Base-by-base conservation (phyloP, 2,113 vertebrate species). In the Lagopus muta region DNA sequence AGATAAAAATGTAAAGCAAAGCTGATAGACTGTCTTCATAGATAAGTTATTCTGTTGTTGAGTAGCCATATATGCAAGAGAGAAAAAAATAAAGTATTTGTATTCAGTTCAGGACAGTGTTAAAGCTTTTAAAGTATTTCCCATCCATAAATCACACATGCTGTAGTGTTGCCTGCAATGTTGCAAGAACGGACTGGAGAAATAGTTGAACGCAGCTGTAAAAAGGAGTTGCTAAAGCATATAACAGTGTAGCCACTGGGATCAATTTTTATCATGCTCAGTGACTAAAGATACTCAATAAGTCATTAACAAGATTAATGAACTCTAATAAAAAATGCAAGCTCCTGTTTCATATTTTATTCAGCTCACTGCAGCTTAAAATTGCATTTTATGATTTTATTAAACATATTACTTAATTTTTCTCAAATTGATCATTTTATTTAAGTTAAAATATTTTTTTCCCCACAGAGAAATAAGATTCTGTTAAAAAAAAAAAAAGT, bases 281-380 rank as follows among this genome's bases (percentile, higher is more conserved):
- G 73, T 2, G 10, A 64, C 88, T 45, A 86, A 85, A 65, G 52
- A 64, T 92, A 77, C 66, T 96, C 96, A 96, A 88, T 95, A 97
- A 90, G 61, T 92, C 86, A 96, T 97, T 95, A 94, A 80, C 28
- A 95, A 96, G 95, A 97, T 95, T 83, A 95, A 96, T 90, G 86
- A 89, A 34, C 88, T 95, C 75, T 88, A 94, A 92, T 96, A 97
- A 97, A 95, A 96, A 86, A 92, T 90, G 77, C 69, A 93, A 75
- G 48, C 30, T 89, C 58, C 69, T 92, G 62, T 77, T 86, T 75
- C 62, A 73, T 92, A 89, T 95, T 96, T 86, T 96, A 92, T 57
- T 95, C 78, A 90, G 58, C 70, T 90, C 66, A 45, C 86, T 67
- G 75, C 70, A 95, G 83, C 91, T 95, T 94, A 92, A 97, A 93